phyloP scores from a whole-genome alignment of 2,797 vertebrate genomes.

The Limnodromus scolopaceus region DNA sequence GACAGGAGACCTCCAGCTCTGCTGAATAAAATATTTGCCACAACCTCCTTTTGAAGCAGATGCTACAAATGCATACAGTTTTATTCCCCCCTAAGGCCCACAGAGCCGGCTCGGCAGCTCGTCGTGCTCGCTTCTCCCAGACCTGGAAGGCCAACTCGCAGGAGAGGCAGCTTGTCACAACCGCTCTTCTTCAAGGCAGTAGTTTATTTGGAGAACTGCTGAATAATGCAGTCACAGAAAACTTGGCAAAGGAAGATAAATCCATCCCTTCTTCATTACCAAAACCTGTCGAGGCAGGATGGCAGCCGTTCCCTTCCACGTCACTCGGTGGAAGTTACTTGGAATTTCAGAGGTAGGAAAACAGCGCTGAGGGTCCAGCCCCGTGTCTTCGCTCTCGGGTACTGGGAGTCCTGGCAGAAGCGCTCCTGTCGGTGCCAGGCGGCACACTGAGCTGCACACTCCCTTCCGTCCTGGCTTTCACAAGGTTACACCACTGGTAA shows the following conservation, averaged over 20 bases:
- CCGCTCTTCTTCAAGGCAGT: conserved; percentile 39
- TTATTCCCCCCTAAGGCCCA: conserved; percentile 53
- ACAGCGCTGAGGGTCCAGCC: neutral
- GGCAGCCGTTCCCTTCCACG: neutral
- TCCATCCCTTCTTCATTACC: neutral
- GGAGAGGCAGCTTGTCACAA: conserved; percentile 68
- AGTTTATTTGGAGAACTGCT: conserved; percentile 57
- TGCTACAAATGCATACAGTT: conserved; percentile 56
- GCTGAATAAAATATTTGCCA: conserved; percentile 72
- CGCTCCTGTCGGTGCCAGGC: neutral
- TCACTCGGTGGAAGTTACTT: too few species aligned
- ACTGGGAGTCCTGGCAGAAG: neutral
- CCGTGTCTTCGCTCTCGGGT: neutral
- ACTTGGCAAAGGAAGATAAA: neutral
- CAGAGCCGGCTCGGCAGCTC: neutral
- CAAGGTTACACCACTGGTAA: neutral
- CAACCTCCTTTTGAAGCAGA: conserved; percentile 68
- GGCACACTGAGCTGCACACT: neutral
- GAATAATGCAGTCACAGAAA: conserved; percentile 32
- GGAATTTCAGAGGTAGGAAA: neutral
- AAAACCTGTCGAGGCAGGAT: neutral
- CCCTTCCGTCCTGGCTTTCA: neutral
- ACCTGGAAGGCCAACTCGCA: conserved; percentile 43
- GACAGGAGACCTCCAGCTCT: conserved; percentile 70
- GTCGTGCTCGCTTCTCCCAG: neutral